Evolutionary conservation across 2,888 invertebrate species (phyloP).

Genomic region (Stenchaetothrips biformis): DNA sequence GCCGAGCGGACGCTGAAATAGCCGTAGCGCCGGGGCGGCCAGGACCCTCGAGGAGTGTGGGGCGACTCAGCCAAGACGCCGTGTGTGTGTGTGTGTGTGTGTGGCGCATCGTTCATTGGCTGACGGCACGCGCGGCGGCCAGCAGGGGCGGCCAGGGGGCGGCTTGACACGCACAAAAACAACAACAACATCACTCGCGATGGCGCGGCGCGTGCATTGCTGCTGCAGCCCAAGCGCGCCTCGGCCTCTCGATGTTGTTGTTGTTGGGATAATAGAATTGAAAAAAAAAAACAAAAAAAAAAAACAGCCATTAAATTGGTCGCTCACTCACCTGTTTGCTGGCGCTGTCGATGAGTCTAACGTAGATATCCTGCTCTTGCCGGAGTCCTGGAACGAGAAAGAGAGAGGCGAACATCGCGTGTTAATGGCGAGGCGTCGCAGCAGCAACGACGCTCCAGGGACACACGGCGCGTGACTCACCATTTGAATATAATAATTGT

Average conservation of each 20-base stretch:
- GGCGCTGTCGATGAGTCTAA: conserved; percentile 95
- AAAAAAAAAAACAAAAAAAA: too few relatives aligned
- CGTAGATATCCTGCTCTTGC: conserved; percentile 97
- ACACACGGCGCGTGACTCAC: conserved; percentile 61
- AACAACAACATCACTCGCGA: too few relatives aligned
- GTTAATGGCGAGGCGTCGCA: too few relatives aligned
- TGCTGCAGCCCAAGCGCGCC: too few relatives aligned
- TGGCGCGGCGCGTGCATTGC: too few relatives aligned
- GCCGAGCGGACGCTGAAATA: neutral
- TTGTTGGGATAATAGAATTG: too few relatives aligned
- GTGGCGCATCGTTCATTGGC: neutral
- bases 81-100: neutral
- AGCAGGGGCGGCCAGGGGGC: too few relatives aligned
- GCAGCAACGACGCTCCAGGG: neutral
- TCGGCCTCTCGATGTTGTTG: too few relatives aligned
- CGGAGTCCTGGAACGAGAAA: conserved; percentile 74
- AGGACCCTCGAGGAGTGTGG: neutral
- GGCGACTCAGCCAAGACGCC: neutral
- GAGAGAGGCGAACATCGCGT: neutral
- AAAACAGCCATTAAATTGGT: too few relatives aligned
- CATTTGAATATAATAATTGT: conserved; percentile 92
- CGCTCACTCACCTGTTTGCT: conserved; percentile 85
- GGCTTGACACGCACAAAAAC: too few relatives aligned
- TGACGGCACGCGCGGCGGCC: neutral
- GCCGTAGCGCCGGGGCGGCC: neutral